A percentile compares a stretch with the other conserved stretches of the same genome.
These are phyloP conservation scores for Mycetomoellerius zeteki DNA, from an alignment of 1,140 invertebrate genomes.

Conservation along the genomic window DNA sequence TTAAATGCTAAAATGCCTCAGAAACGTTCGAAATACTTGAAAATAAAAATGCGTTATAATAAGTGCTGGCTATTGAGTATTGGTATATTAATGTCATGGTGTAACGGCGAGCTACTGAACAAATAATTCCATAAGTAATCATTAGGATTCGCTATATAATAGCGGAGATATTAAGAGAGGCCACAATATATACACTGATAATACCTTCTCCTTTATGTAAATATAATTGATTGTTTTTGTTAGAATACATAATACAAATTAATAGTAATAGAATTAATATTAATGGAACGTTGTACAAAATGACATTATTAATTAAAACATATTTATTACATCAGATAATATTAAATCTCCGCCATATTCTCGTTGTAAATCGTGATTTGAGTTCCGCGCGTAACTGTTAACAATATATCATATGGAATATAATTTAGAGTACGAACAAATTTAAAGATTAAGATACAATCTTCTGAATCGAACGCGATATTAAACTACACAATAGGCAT, in stretches of 20 bases:
- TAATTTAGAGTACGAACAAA: background rate
- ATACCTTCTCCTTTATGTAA: too few relatives aligned
- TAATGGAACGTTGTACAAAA: background rate
- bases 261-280: conserved; percentile 25
- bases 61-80: too few relatives aligned
- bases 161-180: too few relatives aligned
- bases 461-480: conserved; percentile 4
- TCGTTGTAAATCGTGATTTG: background rate
- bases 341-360: background rate
- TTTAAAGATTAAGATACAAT: conserved; percentile 18
- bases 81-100: too few relatives aligned
- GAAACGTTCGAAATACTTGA: too few relatives aligned
- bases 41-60: too few relatives aligned
- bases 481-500: background rate
- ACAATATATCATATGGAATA: background rate
- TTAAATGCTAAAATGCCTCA: too few relatives aligned
- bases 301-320: conserved; percentile 27
- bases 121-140: too few relatives aligned
- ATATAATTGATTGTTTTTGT: background rate
- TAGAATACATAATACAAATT: background rate
- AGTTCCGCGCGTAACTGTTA: background rate
- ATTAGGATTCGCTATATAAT: too few relatives aligned
- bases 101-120: too few relatives aligned
- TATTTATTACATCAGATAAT: background rate
- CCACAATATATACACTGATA: too few relatives aligned